Percentiles rank a stretch among this genome's conserved stretches.
Evolutionary conservation across 2,113 vertebrate species (phyloP).

Genomic region (Calyptommatus sinebrachiatus): DNA sequence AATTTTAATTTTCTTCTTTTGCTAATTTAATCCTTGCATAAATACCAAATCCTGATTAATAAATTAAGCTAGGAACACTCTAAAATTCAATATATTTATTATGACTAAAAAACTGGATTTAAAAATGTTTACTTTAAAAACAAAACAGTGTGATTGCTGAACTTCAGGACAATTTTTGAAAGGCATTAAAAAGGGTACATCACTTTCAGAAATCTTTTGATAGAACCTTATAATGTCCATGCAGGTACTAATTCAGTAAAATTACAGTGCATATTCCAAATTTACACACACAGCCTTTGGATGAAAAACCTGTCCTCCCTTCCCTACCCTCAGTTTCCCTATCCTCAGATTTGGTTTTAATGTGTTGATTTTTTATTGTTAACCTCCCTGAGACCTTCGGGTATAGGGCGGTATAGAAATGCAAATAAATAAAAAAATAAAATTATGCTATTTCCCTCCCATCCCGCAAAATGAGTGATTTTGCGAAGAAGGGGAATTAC

Average conservation of each 20-base stretch:
- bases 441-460: too few species aligned
- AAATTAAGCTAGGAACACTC: neutral
- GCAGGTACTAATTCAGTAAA: neutral
- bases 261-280: neutral
- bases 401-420: too few species aligned
- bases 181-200: conserved; percentile 2
- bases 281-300: neutral
- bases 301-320: too few species aligned
- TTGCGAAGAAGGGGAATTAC: neutral
- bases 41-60: neutral
- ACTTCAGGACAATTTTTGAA: conserved; percentile 6
- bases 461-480: neutral
- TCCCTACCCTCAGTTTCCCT: too few species aligned
- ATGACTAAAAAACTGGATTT: neutral
- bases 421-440: too few species aligned
- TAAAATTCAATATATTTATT: neutral
- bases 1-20: too few species aligned
- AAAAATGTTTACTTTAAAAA: conserved; percentile 9
- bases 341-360: too few species aligned
- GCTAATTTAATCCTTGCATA: too few species aligned
- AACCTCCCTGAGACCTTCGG: too few species aligned
- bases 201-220: neutral
- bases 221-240: neutral
- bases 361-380: too few species aligned
- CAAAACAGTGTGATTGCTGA: neutral